Evolutionary conservation across 2,888 invertebrate genomes (phyloP).

Genomic region (Embidobia sp.): DNA sequence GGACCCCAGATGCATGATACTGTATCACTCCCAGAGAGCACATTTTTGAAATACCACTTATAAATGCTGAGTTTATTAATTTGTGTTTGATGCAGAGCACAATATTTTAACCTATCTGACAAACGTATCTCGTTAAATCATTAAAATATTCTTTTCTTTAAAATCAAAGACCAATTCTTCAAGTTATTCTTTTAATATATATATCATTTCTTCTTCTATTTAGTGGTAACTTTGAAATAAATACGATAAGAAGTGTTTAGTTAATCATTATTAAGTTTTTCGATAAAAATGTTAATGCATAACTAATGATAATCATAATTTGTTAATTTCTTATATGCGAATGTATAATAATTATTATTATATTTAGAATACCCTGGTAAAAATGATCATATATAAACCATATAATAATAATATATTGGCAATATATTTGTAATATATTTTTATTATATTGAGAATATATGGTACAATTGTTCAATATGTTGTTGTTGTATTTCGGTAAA

Average conservation of each 20-base stretch:
- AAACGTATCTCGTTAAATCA: conserved; percentile 43
- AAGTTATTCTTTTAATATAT: conserved; percentile 18
- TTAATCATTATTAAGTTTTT: not conserved
- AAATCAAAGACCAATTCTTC: conserved; percentile 15
- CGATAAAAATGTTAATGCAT: not conserved
- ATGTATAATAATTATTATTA: no score
- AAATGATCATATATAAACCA: no score
- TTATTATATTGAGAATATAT: no score
- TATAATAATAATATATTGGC: no score
- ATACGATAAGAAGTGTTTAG: conserved; percentile 9
- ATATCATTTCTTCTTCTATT: conserved; percentile 16
- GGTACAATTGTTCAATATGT: no score
- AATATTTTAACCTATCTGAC: conserved; percentile 47
- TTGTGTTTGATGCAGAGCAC: conserved; percentile 68
- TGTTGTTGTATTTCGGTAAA: no score
- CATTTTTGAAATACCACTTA: conserved; percentile 78
- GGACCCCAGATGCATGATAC: conserved; percentile 71
- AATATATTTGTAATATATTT: no score
- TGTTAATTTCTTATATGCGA: no score
- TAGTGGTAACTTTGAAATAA: conserved; percentile 30
- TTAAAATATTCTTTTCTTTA: conserved; percentile 32
- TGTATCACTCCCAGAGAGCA: conserved; percentile 76
- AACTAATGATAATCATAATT: no score
- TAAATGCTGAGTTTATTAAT: conserved; percentile 76
- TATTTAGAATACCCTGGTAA: no score